phyloP scores from a whole-genome alignment of 1,140 invertebrate genomes.

The Lasaia peninsularis region DNA sequence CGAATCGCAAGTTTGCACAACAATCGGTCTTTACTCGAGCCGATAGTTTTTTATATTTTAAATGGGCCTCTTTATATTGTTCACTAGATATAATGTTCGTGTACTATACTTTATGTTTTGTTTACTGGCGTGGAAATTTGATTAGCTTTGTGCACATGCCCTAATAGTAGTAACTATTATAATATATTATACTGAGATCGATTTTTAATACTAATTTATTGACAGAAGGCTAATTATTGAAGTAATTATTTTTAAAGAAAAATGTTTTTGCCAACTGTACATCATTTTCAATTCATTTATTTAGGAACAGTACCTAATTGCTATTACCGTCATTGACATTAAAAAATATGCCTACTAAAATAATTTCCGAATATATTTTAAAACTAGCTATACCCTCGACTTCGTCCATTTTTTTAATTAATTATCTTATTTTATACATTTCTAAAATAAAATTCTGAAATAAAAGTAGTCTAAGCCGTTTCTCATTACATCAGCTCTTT shows the following conservation, averaged over 20 bases:
- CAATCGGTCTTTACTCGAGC: slow-evolving; percentile 69
- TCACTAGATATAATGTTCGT: slow-evolving; percentile 38
- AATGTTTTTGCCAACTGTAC: not conserved
- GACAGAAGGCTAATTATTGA: slow-evolving; percentile 15
- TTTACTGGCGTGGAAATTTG: slow-evolving; percentile 64
- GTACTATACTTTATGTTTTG: slow-evolving; percentile 40
- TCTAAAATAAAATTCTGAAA: no score
- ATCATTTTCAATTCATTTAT: slow-evolving; percentile 22
- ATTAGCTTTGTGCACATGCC: slow-evolving; percentile 54
- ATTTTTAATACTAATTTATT: slow-evolving; percentile 32
- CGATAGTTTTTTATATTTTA: slow-evolving; percentile 60
- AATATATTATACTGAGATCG: slow-evolving; percentile 24
- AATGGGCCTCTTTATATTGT: slow-evolving; percentile 57
- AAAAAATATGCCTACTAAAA: no score
- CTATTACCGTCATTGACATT: no score
- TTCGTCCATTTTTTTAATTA: no score
- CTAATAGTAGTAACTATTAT: slow-evolving; percentile 25
- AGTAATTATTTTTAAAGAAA: slow-evolving; percentile 2
- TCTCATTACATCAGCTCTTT: no score
- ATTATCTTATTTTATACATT: no score
- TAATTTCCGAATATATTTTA: no score
- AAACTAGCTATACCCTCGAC: no score
- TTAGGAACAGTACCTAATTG: no score
- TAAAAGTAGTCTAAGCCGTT: no score
- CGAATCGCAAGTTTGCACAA: slow-evolving; percentile 70